Base-by-base conservation (phyloP, 1,140 invertebrate genomes). In the Hyles vespertilio region DNA sequence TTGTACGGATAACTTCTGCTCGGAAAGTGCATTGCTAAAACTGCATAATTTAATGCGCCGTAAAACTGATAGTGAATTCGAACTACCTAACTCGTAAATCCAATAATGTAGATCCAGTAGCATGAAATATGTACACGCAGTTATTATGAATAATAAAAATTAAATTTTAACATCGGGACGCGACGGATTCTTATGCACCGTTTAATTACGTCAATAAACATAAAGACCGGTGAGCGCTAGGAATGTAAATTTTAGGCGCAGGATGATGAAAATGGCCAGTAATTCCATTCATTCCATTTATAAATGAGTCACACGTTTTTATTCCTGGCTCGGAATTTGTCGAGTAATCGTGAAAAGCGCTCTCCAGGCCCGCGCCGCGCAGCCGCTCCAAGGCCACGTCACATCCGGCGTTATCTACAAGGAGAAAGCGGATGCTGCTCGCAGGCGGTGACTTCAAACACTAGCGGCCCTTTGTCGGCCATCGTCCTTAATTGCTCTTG, bases 271-370 rank as follows among this genome's bases (percentile, higher is more conserved):
- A 51, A 51, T 55, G 61, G 49, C 61, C 48, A 59, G 33, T 56
- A 50, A 47, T 53, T 48, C 34, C 55, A 44, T 59, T 59, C 62
- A 47, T 53, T 48, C 34, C 55, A 44, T 59, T 59, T 58, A 69
- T 70, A 63, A 58, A 66, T 72, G 73, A 76, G 47, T 72, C 70
- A 76, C 52, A 55, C 51, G 58, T 76, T 72, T 77, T 77, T 80
- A 78, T 78, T 69, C 73, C 58, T 50, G 55, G 70, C 52, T 56
- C 67, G 84, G 84, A 87, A 87, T 87, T 71, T 87, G 73, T 85
- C 84, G 71, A 74, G 81, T 79, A 80, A 77, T 79, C 73, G 84
- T 85, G 81, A 87, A 87, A 84, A 85, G 77, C 81, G 75, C 72
- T 74, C 65, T 67, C 67, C 56, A 60, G 33, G 12, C 33, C 46